Evolutionary conservation across 2,113 vertebrate genomes (phyloP), one percentile per base, ranked within the genome.

Genomic region (Cephalopterus ornatus): DNA sequence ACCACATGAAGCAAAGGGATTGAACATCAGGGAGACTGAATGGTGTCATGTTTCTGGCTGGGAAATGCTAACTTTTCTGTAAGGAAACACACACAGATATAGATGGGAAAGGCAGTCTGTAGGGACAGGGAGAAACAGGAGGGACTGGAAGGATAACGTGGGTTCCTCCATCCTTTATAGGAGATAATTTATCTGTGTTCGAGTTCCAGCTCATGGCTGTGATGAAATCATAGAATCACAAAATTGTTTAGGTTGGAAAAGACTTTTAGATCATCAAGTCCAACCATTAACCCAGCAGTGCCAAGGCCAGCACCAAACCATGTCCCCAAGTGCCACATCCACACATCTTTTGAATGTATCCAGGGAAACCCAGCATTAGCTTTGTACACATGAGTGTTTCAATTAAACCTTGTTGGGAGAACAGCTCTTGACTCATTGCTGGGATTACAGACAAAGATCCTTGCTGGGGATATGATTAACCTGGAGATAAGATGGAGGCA

Each of bases 61-160:
- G 37, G 49, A 26, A 65, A 30, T 91, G 42, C 12, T 39, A 65
- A 16, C 4, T 37, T 61, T 37, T 67, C 65, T 72, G 23, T 8
- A 8, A 21, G 71, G 67, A 91, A 63, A 63, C 5, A 35, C 47
- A 79, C 49, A 28, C 1, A 37, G 46, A 37, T 28, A 44, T 9
- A 73, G 44, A 5, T 13, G 85, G 39, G n/a, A 70, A 14, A 66
- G 32, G 26, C 50, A 39, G 49, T 41, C 41, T 33, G 53, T 1
- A 52, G 52, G 17, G n/a, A 87, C 21, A 70, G 47, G 63, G 85
- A 82, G 24, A n/a, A 59, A 42, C 2, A 12, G 21, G 12, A 47
- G 39, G 39, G 13, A 41, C 16, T 84, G 55, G 53, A 37, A 70
- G 46, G 23, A 14, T 1, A 9, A 9, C 0, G 1, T 27, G 53